Evolutionary conservation across 2,888 invertebrate genomes (phyloP), one percentile per base, ranked within the genome.

Genomic region (Tachina fera): DNA sequence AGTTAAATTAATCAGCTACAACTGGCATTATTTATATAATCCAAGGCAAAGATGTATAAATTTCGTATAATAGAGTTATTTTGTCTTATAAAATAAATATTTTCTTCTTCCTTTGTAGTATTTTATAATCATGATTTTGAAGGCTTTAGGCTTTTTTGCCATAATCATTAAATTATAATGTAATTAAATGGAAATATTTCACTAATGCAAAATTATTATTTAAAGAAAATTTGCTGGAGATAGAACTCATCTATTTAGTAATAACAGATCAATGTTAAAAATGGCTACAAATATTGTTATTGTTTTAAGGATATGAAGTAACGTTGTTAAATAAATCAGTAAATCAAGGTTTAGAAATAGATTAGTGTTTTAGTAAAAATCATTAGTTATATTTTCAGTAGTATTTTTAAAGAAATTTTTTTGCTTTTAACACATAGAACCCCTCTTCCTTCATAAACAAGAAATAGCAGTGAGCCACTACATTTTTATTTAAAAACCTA

Each of bases 1-100:
- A 78, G 82, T 75, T 61, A 78, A 70, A 58, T 85, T 85, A 78
- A 82, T 71, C 78, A 85, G 56, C 51, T 65, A 80, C 45, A 76
- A 49, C 3, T 45, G n/a, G 9, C 49, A 31, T 1, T 0, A 31
- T 58, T 22, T 58, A 58, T 13, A 13, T 56, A 58, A 58, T n/a
- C 31, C 6, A 31, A 8, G 14, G 13, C 14, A 31, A 58, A 31
- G 58, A 31, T 31, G 14, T 58, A 16, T 8, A 16, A 63, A 45
- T 45, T 13, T 43, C 19, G 16, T 16, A 39, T 3, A 60, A 16
- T 43, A 16, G 41, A 41, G 14, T 41, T 74, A 51, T 61, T 70
- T n/a, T n/a, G 9, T 49, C 51, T 6, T 41, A 41, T 65, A 75
- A 65, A 63, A n/a, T 63, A 45, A 14, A 53, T 43, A 51, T 68